A percentile compares a stretch with the other conserved stretches of the same genome.
These are phyloP conservation scores for Salminus brasiliensis DNA, from an alignment of 2,113 vertebrate genomes.

Conservation along the genomic window DNA sequence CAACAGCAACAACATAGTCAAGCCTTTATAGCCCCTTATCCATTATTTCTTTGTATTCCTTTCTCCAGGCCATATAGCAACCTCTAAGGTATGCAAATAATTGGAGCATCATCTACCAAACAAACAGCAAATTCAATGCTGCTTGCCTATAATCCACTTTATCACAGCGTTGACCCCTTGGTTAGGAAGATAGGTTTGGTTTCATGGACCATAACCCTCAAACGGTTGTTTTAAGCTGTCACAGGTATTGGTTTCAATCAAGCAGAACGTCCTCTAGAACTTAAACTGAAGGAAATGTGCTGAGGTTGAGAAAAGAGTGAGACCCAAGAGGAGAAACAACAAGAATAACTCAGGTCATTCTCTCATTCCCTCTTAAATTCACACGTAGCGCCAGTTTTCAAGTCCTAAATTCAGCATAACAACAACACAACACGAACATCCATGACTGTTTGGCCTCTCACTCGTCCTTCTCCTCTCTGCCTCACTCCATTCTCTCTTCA, in stretches of 20 bases:
- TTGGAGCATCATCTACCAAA: conserved; percentile 21
- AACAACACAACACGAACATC: no score
- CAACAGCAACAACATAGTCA: conserved; percentile 55
- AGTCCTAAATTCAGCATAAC: no score
- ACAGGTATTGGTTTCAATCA: background rate
- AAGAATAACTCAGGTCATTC: no score
- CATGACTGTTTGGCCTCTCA: background rate
- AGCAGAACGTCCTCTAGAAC: background rate
- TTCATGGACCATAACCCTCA: background rate
- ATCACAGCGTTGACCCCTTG: background rate
- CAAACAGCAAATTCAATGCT: no score
- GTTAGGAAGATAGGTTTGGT: no score
- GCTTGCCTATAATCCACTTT: background rate
- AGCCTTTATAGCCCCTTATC: conserved; percentile 52
- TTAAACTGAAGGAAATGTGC: background rate
- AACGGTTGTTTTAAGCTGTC: background rate
- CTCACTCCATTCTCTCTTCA: background rate
- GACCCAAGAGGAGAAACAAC: background rate
- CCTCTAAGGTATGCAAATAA: conserved; percentile 4
- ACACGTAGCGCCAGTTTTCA: no score
- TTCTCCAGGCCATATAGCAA: background rate
- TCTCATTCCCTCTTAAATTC: no score
- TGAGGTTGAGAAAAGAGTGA: background rate
- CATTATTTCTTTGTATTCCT: conserved; percentile 41
- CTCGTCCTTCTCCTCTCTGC: background rate